Evolutionary conservation across 2,888 invertebrate genomes (phyloP).

Genomic region (Tiphia femorata): DNA sequence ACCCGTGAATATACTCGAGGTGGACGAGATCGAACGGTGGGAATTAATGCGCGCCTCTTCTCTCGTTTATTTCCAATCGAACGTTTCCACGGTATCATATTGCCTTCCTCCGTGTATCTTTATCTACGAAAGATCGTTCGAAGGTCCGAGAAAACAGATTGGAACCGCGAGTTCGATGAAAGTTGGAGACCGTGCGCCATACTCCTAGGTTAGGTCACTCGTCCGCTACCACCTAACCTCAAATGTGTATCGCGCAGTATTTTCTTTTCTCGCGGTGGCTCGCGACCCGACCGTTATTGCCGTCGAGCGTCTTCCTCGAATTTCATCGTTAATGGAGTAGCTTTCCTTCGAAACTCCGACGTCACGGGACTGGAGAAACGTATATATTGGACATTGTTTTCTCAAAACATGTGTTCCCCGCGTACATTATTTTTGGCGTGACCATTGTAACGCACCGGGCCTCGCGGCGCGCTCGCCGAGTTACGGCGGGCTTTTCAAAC

Average conservation of each 20-base stretch:
- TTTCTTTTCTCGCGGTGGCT: background rate
- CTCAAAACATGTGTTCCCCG: too few relatives aligned
- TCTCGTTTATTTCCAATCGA: background rate
- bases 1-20: conserved; percentile 31
- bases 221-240: conserved; percentile 39
- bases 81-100: background rate
- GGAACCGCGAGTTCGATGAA: conserved; percentile 3
- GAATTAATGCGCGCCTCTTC: conserved; percentile 15
- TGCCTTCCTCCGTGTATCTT: conserved; percentile 4
- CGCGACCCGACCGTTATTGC: background rate
- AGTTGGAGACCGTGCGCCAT: conserved; percentile 5
- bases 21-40: conserved; percentile 25
- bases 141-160: too few relatives aligned
- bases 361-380: too few relatives aligned
- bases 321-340: too few relatives aligned
- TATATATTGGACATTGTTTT: too few relatives aligned
- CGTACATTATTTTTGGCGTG: too few relatives aligned
- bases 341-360: too few relatives aligned
- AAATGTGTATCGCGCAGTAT: conserved; percentile 25
- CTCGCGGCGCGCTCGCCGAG: too few relatives aligned
- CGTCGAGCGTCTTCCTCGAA: too few relatives aligned
- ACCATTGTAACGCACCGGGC: too few relatives aligned
- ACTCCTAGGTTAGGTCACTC: conserved; percentile 38
- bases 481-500: too few relatives aligned
- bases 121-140: too few relatives aligned